phyloP scores from a whole-genome alignment of 1,140 invertebrate species.

The Tetramorium parvispinum region DNA sequence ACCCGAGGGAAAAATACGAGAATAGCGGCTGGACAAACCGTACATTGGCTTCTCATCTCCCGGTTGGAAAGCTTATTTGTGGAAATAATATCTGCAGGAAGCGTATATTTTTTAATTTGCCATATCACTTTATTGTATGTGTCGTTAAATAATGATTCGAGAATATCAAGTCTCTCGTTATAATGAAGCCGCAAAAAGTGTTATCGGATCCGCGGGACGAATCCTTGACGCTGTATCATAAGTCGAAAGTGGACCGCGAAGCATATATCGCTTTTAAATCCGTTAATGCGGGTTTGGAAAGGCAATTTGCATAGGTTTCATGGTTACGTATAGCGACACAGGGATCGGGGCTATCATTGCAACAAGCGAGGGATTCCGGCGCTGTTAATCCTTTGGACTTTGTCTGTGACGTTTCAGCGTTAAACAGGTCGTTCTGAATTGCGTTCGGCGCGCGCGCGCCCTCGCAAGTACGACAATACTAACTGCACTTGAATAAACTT shows the following conservation, averaged over 20 bases:
- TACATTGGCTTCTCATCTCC: background rate
- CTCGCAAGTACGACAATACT: conserved; percentile 1
- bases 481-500: conserved; percentile 66
- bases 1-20: conserved; percentile 12
- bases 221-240: conserved; percentile 48
- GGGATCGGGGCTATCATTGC: conserved; percentile 60
- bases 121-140: background rate
- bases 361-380: conserved; percentile 63
- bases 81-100: background rate
- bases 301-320: conserved; percentile 82
- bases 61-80: background rate
- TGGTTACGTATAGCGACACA: conserved; percentile 64
- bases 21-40: background rate
- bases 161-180: conserved; percentile 15
- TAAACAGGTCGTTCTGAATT: conserved; percentile 35
- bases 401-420: conserved; percentile 56
- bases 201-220: conserved; percentile 43
- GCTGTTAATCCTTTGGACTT: conserved; percentile 71
- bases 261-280: conserved; percentile 84
- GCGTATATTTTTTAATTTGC: background rate
- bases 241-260: conserved; percentile 69
- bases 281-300: conserved; percentile 80
- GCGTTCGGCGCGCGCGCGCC: background rate
- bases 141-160: background rate
- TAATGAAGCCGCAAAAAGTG: background rate